Conservation (phyloP, 2,888 invertebrate genomes). For the Zaprionus obscuricornis region DNA sequence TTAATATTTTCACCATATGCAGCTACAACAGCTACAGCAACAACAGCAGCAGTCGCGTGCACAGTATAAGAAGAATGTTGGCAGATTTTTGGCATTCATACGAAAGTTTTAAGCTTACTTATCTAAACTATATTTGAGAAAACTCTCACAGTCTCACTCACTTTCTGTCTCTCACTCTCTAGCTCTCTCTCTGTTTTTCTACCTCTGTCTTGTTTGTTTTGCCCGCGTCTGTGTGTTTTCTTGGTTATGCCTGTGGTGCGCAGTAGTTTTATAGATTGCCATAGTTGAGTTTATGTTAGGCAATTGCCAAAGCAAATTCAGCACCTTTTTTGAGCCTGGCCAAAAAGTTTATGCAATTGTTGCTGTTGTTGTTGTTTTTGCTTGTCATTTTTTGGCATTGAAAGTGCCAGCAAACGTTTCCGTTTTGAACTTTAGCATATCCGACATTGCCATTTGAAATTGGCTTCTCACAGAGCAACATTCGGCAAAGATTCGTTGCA, state of each 20-base stretch:
- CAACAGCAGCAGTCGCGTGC: too few relatives aligned
- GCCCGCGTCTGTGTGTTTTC: constrained; percentile 13
- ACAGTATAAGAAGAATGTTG: not conserved
- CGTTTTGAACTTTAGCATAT: constrained; percentile 69
- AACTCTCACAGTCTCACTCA: not conserved
- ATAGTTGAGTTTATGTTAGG: constrained; percentile 26
- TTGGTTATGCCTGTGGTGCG: constrained; percentile 26
- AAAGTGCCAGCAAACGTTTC: constrained; percentile 67
- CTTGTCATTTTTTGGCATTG: constrained; percentile 53
- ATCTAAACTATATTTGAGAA: constrained; percentile 44
- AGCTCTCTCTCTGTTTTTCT: not conserved
- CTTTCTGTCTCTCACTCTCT: not conserved
- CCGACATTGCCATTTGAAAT: constrained; percentile 68
- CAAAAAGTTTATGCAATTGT: constrained; percentile 41
- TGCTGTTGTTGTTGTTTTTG: constrained; percentile 24
- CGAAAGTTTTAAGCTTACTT: constrained; percentile 59
- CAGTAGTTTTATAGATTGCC: constrained; percentile 55
- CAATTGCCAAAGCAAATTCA: constrained; percentile 3
- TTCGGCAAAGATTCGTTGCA: not conserved
- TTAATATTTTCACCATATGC: constrained; percentile 53
- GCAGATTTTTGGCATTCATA: constrained; percentile 4
- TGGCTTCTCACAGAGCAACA: constrained; percentile 37
- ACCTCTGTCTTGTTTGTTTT: not conserved
- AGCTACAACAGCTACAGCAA: constrained; percentile 7
- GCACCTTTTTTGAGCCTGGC: constrained; percentile 22